Evolutionary conservation across 2,888 invertebrate species (phyloP), one percentile per base, ranked within the genome.

Genomic region (Athalia rosae): DNA sequence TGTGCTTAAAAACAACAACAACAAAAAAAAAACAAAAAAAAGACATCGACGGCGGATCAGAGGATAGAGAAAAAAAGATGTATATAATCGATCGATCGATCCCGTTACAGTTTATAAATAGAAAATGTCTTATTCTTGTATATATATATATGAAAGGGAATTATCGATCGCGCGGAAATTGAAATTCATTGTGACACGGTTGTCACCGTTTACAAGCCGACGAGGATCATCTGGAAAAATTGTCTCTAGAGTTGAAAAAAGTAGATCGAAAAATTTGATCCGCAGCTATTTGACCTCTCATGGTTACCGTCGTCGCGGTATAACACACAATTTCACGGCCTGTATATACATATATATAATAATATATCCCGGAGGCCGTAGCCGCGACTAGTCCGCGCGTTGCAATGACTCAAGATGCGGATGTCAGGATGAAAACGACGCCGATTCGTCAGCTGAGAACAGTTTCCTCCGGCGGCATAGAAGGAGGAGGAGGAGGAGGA

Each of bases 241-340:
- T 53, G 28, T 67, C 53, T 8, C 48, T 50, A 50, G 0, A 15
- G 66, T 13, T 4, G 47, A 7, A 67, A 64, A 53, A 67, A 67
- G 50, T 67, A 50, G 56, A 48, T 59, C 7, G 9, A 76, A 64
- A 64, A 76, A 76, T 76, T 45, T 76, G 62, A 62, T 76, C 63
- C 53, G 63, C 61, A 66, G 79, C 76, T 79, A 67, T 63, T 79
- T 77, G 76, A 79, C 76, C 77, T 71, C 43, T 71, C 56, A 28
- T 28, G 28, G 28, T 76, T 69, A 67, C 11, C 58, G 73, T 63
- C 76, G 76, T 62, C 69, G 64, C 67, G 28, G 28, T 28, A 28
- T 76, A 76, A 79, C 73, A 76, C 53, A 48, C 59, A 76, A 80
- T 80, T 80, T 79, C 79, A 78, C 78, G 79, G 76, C 43, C 1